Percentiles rank a stretch among this genome's conserved stretches.
phyloP scores from a whole-genome alignment of 2,888 invertebrate species.

The Cephonodes hylas region DNA sequence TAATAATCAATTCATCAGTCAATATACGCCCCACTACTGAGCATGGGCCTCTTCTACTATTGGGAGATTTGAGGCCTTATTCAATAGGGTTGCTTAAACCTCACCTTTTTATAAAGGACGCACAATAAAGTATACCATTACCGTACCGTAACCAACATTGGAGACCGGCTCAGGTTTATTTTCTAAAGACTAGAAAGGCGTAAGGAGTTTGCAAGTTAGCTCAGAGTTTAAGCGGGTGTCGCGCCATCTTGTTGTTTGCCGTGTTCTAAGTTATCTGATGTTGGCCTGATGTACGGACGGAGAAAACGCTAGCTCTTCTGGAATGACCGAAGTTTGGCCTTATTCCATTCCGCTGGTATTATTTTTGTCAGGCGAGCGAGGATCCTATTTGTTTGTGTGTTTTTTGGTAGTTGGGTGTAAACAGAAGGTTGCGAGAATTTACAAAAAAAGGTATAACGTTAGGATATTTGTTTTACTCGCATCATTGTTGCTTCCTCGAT shows the following conservation, averaged over 20 bases:
- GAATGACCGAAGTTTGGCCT: neutral
- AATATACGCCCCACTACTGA: no score
- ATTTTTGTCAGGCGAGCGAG: neutral
- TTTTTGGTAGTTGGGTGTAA: neutral
- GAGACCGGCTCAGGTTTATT: neutral
- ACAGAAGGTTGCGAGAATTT: no score
- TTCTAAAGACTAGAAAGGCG: neutral
- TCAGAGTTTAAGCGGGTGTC: slow-evolving; percentile 21
- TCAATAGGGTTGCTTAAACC: no score
- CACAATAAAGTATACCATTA: neutral
- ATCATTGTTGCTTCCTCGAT: no score
- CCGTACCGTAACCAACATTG: neutral
- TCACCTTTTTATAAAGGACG: no score
- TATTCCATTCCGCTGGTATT: neutral
- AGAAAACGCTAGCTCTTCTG: neutral
- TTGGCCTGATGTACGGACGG: neutral
- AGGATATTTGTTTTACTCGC: no score
- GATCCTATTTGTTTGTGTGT: neutral
- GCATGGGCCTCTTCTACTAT: no score
- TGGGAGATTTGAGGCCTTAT: no score
- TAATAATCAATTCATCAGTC: no score
- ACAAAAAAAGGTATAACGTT: no score
- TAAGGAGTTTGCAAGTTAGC: slow-evolving; percentile 10
- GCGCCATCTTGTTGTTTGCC: neutral
- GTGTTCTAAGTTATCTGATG: neutral